Evolutionary conservation across 1,140 invertebrate species (phyloP).

Genomic region (Capitella teleta): DNA sequence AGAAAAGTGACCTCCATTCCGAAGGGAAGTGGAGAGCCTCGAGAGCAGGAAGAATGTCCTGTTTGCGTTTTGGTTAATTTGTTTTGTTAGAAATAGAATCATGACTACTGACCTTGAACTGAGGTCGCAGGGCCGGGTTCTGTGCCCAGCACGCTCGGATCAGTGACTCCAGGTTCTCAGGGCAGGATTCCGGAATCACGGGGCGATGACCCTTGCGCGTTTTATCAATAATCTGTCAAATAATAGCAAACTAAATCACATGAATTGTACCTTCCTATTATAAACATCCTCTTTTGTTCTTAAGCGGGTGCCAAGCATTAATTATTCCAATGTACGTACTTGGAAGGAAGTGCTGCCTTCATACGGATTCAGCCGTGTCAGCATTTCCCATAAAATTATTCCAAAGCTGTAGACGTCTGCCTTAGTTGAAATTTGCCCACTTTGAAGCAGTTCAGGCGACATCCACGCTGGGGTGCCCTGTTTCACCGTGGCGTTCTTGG

Average conservation of each 20-base stretch:
- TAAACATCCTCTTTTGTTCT: not conserved
- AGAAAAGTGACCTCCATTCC: slow-evolving; percentile 22
- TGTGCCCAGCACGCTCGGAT: slow-evolving; percentile 27
- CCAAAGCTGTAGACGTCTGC: slow-evolving; percentile 96
- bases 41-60: slow-evolving; percentile 20
- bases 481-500: slow-evolving; percentile 15
- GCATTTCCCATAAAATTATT: slow-evolving; percentile 90
- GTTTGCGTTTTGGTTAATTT: not conserved
- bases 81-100: not conserved
- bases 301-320: not conserved
- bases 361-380: slow-evolving; percentile 88
- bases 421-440: slow-evolving; percentile 29
- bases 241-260: not conserved
- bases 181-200: slow-evolving; percentile 20
- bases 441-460: slow-evolving; percentile 29
- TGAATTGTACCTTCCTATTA: not conserved
- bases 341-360: slow-evolving; percentile 53
- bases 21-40: slow-evolving; percentile 22
- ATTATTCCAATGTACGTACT: slow-evolving; percentile 20
- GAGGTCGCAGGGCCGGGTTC: slow-evolving; percentile 24
- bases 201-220: slow-evolving; percentile 23
- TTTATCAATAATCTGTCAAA: slow-evolving; percentile 24
- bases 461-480: slow-evolving; percentile 25
- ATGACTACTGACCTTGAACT: slow-evolving; percentile 23
- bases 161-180: slow-evolving; percentile 18